These are phyloP conservation scores for Corynorhinus townsendii DNA, from an alignment of 2,113 vertebrate genomes.

Conservation along the genomic window DNA sequence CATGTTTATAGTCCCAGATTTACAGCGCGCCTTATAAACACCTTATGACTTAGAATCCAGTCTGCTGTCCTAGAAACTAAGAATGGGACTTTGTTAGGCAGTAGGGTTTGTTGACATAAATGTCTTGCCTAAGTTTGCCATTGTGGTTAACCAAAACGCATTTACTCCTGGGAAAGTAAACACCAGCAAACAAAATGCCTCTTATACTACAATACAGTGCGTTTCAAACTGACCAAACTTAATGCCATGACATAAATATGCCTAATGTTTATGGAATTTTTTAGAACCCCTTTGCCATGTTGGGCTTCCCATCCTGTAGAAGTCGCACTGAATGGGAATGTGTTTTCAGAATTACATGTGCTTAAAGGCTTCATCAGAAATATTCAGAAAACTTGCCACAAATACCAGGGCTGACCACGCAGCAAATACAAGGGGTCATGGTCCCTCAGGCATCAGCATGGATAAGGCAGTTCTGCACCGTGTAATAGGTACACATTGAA, in stretches of 20 bases:
- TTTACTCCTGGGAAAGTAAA: constrained; percentile 84
- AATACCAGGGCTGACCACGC: constrained; percentile 61
- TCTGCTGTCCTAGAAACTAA: constrained; percentile 86
- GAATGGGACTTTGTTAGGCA: constrained; percentile 84
- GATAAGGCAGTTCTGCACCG: constrained; percentile 64
- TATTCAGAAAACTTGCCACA: constrained; percentile 74
- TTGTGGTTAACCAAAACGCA: constrained; percentile 86
- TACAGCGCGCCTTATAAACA: constrained; percentile 85
- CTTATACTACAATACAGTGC: constrained; percentile 83
- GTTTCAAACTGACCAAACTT: constrained; percentile 77
- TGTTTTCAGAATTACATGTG: constrained; percentile 77
- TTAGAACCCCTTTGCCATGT: constrained; percentile 71
- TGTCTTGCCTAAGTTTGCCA: constrained; percentile 82
- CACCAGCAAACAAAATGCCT: constrained; percentile 84
- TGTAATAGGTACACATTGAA: constrained; percentile 55
- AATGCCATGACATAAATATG: constrained; percentile 82
- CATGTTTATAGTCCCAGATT: constrained; percentile 86
- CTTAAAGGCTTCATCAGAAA: constrained; percentile 77
- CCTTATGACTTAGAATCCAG: constrained; percentile 86
- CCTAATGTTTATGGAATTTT: constrained; percentile 82
- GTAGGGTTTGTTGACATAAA: constrained; percentile 84
- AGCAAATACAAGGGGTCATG: constrained; percentile 73
- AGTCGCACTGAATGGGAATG: constrained; percentile 76
- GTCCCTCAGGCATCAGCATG: constrained; percentile 63
- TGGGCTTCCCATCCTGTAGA: constrained; percentile 60